phyloP scores from a whole-genome alignment of 1,140 invertebrate species.

The Lepidurus arcticus region DNA sequence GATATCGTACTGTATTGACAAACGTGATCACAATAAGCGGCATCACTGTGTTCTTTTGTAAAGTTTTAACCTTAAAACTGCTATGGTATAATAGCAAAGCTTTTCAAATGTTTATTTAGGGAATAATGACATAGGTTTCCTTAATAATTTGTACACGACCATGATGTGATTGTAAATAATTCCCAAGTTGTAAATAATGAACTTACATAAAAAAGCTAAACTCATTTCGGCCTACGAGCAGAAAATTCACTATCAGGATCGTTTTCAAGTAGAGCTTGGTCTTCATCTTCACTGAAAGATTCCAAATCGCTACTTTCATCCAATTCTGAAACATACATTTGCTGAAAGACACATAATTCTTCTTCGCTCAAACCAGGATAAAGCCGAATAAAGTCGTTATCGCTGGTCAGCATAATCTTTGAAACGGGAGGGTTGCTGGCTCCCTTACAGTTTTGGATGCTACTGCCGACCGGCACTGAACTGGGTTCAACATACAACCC shows the following conservation, averaged over 20 bases:
- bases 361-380: not conserved
- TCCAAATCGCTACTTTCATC: not conserved
- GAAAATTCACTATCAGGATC: not conserved
- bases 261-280: not conserved
- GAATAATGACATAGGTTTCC: no score
- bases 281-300: not conserved
- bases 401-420: not conserved
- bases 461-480: not conserved
- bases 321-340: not conserved
- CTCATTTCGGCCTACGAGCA: no score
- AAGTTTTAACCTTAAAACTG: no score
- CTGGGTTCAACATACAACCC: not conserved
- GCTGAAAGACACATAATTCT: not conserved
- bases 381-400: not conserved
- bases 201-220: no score
- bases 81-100: no score
- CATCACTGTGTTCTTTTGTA: no score
- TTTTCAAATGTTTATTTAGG: no score
- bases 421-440: not conserved
- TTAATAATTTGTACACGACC: no score
- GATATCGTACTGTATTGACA: no score
- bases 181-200: no score
- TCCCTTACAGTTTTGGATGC: not conserved
- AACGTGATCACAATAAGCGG: no score
- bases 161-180: no score